phyloP scores from a whole-genome alignment of 2,797 vertebrate species.

The Cynopterus sphinx region DNA sequence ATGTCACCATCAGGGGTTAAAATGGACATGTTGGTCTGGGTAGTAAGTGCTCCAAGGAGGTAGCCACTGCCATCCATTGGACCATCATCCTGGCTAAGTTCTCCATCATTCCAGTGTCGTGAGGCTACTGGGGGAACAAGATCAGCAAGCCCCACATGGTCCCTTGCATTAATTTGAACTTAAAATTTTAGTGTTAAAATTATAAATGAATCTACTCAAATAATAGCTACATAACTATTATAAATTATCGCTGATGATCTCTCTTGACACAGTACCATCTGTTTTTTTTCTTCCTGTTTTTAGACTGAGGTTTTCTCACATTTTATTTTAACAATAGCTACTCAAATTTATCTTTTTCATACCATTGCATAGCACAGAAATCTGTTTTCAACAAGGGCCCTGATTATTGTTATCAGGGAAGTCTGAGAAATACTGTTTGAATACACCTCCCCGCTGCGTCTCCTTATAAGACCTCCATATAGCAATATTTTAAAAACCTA shows the following conservation, averaged over 20 bases:
- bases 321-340: constrained; percentile 39
- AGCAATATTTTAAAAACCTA: not conserved
- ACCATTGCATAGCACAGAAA: not conserved
- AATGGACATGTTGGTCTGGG: not conserved
- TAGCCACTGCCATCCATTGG: not conserved
- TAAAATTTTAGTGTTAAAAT: not conserved
- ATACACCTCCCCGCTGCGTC: not conserved
- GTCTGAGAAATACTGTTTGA: not conserved
- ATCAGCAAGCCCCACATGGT: not conserved
- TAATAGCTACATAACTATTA: not conserved
- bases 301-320: not conserved
- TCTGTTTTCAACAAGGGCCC: not conserved
- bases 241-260: constrained; percentile 9
- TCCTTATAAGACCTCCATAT: not conserved
- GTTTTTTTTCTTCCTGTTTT: constrained; percentile 34
- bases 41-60: not conserved
- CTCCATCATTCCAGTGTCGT: not conserved
- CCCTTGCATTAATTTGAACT: not conserved
- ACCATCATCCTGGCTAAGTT: not conserved
- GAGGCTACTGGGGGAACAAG: not conserved
- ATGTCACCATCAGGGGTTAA: not conserved
- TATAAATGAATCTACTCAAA: constrained; percentile 12
- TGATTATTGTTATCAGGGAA: not conserved
- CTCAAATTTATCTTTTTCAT: constrained; percentile 2
- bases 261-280: not conserved